Evolutionary conservation across 2,888 invertebrate genomes (phyloP).

Genomic region (Drepana falcataria): DNA sequence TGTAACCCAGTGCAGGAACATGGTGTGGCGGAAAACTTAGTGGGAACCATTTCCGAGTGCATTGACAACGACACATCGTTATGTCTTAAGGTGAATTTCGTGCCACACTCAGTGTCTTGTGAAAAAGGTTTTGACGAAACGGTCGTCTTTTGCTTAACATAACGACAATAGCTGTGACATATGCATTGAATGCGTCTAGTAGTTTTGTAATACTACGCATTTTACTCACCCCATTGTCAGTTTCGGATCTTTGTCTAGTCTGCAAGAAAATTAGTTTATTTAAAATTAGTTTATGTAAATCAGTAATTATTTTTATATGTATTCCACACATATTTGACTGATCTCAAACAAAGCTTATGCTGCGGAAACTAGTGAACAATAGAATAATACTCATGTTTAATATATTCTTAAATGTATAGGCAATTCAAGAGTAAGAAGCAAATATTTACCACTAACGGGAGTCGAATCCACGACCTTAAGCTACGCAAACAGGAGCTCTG

Average conservation of each 20-base stretch:
- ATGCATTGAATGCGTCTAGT: background rate
- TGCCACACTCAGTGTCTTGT: constrained; percentile 11
- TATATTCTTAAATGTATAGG: no score
- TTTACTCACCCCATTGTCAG: background rate
- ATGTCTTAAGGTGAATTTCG: constrained; percentile 80
- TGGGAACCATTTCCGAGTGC: constrained; percentile 75
- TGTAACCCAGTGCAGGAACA: constrained; percentile 61
- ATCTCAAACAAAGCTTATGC: no score
- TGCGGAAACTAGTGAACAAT: no score
- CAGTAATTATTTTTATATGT: no score
- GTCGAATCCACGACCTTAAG: no score
- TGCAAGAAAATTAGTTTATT: no score
- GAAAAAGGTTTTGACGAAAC: constrained; percentile 19
- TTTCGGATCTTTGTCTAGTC: constrained; percentile 1
- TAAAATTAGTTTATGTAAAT: no score
- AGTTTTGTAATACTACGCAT: background rate
- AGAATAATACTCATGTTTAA: no score
- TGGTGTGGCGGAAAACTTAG: constrained; percentile 63
- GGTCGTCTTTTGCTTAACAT: constrained; percentile 34
- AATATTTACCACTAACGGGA: no score
- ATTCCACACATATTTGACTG: no score
- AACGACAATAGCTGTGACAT: background rate
- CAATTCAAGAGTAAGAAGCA: no score
- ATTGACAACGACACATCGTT: constrained; percentile 77
- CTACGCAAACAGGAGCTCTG: no score